phyloP scores from a whole-genome alignment of 2,113 vertebrate genomes.

The Protomyctophum bolini region DNA sequence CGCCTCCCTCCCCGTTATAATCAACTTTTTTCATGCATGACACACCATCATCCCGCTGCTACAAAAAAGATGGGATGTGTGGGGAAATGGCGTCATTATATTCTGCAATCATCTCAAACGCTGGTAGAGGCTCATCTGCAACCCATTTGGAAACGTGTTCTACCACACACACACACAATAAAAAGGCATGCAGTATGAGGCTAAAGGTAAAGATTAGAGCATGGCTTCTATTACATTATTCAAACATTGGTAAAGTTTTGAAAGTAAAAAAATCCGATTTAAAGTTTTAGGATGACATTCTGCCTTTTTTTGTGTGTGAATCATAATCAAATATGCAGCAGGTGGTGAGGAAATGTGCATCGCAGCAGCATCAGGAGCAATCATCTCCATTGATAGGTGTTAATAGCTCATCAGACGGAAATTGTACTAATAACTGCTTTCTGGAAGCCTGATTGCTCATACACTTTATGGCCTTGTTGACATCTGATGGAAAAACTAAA shows the following conservation, averaged over 20 bases:
- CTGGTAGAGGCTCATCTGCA: constrained; percentile 35
- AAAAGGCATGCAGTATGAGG: constrained; percentile 12
- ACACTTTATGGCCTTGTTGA: constrained; percentile 54
- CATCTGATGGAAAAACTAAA: constrained; percentile 32
- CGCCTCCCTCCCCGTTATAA: constrained; percentile 42
- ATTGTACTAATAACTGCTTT: constrained; percentile 81
- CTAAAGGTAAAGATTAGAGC: neutral
- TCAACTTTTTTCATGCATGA: constrained; percentile 59
- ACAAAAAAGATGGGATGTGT: constrained; percentile 47
- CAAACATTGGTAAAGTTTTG: constrained; percentile 48
- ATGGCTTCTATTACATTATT: constrained; percentile 7
- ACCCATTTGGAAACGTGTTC: constrained; percentile 44
- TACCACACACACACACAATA: constrained; percentile 12
- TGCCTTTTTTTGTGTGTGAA: constrained; percentile 52
- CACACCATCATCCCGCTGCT: constrained; percentile 50
- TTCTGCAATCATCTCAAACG: constrained; percentile 53
- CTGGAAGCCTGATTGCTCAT: constrained; percentile 71
- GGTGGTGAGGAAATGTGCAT: constrained; percentile 78
- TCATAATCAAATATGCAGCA: constrained; percentile 73
- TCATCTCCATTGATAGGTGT: constrained; percentile 78
- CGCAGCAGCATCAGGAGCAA: constrained; percentile 71
- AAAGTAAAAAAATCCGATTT: constrained; percentile 45
- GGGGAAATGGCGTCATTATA: constrained; percentile 66
- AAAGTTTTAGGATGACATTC: constrained; percentile 53
- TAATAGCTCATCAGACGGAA: constrained; percentile 82